Evolutionary conservation across 2,113 vertebrate species (phyloP), one percentile per base, ranked within the genome.

Genomic region (Cettia cetti): DNA sequence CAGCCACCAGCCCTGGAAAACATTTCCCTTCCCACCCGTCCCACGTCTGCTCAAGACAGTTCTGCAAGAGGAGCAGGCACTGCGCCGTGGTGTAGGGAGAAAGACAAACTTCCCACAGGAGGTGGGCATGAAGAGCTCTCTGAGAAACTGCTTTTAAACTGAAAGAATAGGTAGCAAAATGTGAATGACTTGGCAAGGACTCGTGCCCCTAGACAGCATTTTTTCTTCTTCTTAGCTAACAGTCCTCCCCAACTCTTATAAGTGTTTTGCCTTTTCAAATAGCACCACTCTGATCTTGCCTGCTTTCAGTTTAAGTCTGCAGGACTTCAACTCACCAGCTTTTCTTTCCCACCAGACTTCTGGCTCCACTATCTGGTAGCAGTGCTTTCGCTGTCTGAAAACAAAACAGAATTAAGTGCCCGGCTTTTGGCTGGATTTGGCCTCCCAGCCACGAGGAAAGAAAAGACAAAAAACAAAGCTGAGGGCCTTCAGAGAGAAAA

Each of bases 41-140:
- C 18, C 30, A 3, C 24, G 1, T 6, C 8, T 11, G 20, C 49
- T 40, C 60, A 14, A 11, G 44, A 5, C 39, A 4, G 5, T 44
- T 56, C 30, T 4, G 15, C 47, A 9, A 2, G 23, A 13, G 49
- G 28, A 61, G 28, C 37, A 19, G 53, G 44, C 39, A 4, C 50
- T 13, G 54, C 0, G 0, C 2, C 3, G 3, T 15, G 31, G 20
- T 2, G 0, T 3, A 10, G 42, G 47, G n/a, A 75, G 13, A 84
- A 82, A 30, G 31, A 85, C 44, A 59, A n/a, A 16, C 11, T 60
- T 64, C 70, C 26, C 37, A 14, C 3, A 3, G 45, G 44, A 75
- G 17, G 19, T 23, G 22, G 19, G 53, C 1, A 2, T 37, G 45
- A 78, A 74, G 18, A 61, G 19, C n/a, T 52, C 47, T 76, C 24